phyloP scores from a whole-genome alignment of 2,797 vertebrate species.

The Harpagifer antarcticus region DNA sequence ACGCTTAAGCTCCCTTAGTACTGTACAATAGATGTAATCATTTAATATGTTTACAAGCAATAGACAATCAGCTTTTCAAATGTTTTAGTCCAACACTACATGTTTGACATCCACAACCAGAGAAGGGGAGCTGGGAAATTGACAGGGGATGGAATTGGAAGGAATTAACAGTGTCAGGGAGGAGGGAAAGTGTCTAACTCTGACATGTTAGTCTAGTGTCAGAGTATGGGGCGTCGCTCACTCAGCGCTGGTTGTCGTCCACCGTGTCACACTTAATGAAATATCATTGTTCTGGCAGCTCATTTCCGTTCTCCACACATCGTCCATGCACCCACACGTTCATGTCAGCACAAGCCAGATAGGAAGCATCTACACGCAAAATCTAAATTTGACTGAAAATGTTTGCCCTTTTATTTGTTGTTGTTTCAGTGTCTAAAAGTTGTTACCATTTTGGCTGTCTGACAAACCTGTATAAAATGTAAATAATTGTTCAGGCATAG shows the following conservation, averaged over 20 bases:
- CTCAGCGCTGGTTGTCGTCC: constrained; percentile 21
- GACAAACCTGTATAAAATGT: no score
- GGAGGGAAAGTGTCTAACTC: constrained; percentile 41
- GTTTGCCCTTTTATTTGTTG: not conserved
- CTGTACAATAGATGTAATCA: constrained; percentile 17
- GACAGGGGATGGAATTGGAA: constrained; percentile 33
- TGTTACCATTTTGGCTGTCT: not conserved
- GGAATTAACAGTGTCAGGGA: constrained; percentile 47
- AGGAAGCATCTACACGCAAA: not conserved
- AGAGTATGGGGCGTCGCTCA: constrained; percentile 17
- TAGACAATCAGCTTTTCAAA: constrained; percentile 37
- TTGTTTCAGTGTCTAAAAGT: constrained; percentile 6
- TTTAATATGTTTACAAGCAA: constrained; percentile 16
- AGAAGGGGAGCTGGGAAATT: constrained; percentile 39
- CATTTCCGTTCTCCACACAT: constrained; percentile 25
- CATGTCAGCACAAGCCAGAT: not conserved
- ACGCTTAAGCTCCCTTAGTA: not conserved
- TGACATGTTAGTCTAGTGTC: constrained; percentile 26
- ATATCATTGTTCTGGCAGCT: constrained; percentile 27
- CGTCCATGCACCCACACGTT: constrained; percentile 6
- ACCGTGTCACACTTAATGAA: constrained; percentile 35
- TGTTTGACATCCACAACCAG: constrained; percentile 33
- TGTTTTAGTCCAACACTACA: constrained; percentile 28
- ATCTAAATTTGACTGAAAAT: not conserved
- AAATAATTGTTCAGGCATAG: not conserved